phyloP scores from a whole-genome alignment of 2,113 vertebrate species.

The Syngnathus typhle region DNA sequence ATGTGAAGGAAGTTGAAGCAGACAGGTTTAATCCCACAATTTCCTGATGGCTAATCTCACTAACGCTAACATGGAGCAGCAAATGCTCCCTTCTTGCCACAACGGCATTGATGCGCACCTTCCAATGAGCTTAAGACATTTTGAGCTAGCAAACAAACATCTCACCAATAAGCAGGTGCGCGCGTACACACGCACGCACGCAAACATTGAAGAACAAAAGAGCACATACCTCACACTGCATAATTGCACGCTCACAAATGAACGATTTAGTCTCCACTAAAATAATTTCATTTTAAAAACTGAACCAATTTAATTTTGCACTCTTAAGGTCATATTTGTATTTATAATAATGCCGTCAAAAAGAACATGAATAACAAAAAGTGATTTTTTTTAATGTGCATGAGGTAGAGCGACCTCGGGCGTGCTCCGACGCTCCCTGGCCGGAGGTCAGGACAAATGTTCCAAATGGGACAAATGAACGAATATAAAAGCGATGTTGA shows the following conservation, averaged over 20 bases:
- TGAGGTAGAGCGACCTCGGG: too few relatives aligned
- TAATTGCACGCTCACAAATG: background rate
- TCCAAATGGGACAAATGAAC: background rate
- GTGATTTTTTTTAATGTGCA: background rate
- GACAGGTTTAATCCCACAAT: constrained; percentile 98
- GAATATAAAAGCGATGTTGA: background rate
- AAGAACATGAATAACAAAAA: background rate
- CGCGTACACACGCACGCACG: background rate
- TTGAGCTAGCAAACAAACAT: too few relatives aligned
- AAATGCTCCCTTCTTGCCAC: background rate
- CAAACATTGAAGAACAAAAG: background rate
- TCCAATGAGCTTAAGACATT: too few relatives aligned
- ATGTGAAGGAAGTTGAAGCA: constrained; percentile 92
- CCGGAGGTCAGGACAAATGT: background rate
- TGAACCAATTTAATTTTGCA: background rate
- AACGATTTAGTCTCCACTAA: background rate
- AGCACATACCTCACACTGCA: background rate
- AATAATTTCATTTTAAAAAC: background rate
- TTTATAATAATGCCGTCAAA: background rate
- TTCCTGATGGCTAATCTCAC: constrained; percentile 94
- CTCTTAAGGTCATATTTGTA: too few relatives aligned
- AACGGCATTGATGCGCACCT: too few relatives aligned
- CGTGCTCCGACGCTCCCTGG: background rate
- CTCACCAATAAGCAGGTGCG: too few relatives aligned
- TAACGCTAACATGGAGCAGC: background rate